Evolutionary conservation across 2,797 vertebrate genomes (phyloP).

Genomic region (Antennarius maculatus): DNA sequence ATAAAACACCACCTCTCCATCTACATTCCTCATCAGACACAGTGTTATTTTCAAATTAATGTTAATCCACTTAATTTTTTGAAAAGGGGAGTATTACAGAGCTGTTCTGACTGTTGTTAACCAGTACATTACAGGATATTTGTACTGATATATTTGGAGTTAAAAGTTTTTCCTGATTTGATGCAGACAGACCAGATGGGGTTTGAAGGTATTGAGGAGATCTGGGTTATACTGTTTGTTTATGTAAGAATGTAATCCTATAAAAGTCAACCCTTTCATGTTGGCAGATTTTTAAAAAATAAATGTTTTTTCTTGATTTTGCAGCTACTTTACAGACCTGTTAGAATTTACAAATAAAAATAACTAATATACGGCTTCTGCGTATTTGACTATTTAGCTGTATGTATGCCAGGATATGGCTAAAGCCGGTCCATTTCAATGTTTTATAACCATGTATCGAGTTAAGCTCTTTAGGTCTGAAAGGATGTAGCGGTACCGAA

Average conservation of each 20-base stretch:
- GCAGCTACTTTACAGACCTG: neutral
- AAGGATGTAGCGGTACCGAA: constrained; percentile 33
- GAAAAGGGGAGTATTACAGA: too few species aligned
- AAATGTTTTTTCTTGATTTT: too few species aligned
- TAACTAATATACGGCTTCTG: constrained; percentile 3
- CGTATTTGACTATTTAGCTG: constrained; percentile 7
- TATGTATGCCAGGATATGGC: constrained; percentile 1
- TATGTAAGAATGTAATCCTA: constrained; percentile 52
- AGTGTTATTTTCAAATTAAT: too few species aligned
- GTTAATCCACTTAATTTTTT: too few species aligned
- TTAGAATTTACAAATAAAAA: constrained; percentile 6
- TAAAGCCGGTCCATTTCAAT: neutral
- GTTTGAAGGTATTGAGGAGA: constrained; percentile 4
- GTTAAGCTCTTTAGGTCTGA: constrained; percentile 50
- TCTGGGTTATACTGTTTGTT: constrained; percentile 24
- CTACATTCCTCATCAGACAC: too few species aligned
- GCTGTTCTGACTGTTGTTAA: too few species aligned
- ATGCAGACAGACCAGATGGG: constrained; percentile 12
- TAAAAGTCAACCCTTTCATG: constrained; percentile 35
- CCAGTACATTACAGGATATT: too few species aligned
- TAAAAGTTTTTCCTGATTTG: constrained; percentile 15
- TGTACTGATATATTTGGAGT: neutral
- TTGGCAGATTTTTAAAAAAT: constrained; percentile 36
- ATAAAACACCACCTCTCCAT: too few species aligned
- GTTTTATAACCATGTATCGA: constrained; percentile 32